Base-by-base conservation (phyloP, 2,888 invertebrate genomes). In the Bruchidius siliquastri region DNA sequence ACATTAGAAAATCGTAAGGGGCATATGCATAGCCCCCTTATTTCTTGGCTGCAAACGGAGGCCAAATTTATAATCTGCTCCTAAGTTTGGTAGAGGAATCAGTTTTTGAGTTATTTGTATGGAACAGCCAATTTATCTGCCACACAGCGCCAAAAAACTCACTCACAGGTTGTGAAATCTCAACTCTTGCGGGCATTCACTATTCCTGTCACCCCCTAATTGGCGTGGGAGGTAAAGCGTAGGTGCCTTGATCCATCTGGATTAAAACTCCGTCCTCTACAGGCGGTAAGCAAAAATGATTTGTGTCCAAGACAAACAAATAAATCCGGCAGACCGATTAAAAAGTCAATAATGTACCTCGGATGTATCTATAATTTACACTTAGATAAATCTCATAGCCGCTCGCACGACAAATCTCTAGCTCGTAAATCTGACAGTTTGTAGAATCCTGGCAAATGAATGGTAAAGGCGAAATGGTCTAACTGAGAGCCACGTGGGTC, bases 371-470 rank as follows among this genome's bases (percentile, higher is more conserved):
- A 84, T 84, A 85, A 83, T 84, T 85, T 83, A 83, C 83, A 83
- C 83, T 82, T 83, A 81, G 81, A 85, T 85, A 84, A 83, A 84
- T 85, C 82, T 81, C 49, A 49, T 49, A 49, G 49, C 49, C 49
- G 49, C 49, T 49, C 80, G 82, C 77, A 79, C 81, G 83, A 83
- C 84, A 85, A 85, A 85, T 85, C 84, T 85, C 78, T 74, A 77
- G 82, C 84, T 49, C 82, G 85, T 86, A 86, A 86, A 86, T 86
- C 83, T 81, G 83, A 82, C 85, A 84, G 85, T 86, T 85, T 84
- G 85, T 85, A 85, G 86, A 86, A 86, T 85, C 85, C 85, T 84
- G 84, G 82, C 83, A 82, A 85, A 85, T 84, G 84, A 85, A 85
- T 85, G 84, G 82, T 85, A 85, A 85, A 84, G 85, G 85, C 49